Base-by-base conservation (phyloP, 2,113 vertebrate genomes). In the Vireo altiloquus region DNA sequence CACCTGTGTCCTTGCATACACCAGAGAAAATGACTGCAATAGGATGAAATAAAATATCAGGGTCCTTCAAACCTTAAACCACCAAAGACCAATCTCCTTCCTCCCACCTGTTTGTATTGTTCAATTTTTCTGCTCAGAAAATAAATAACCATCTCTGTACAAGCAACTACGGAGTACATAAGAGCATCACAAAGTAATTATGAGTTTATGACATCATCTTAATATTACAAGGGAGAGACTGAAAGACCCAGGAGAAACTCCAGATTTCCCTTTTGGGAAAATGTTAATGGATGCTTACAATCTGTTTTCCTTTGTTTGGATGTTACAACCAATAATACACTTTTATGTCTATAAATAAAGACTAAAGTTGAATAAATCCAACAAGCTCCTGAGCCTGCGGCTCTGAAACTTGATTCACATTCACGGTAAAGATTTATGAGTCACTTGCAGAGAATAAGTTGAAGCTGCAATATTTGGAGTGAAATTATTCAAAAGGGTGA, bases 371-470 rank as follows among this genome's bases (percentile, higher is more conserved):
- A 98, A 98, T 98, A 98, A 98, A 99, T 99, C 98, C 98, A 98
- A 98, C 98, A 98, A 99, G 98, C 97, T 98, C 98, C 98, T 97
- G 96, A 98, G 98, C 98, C 98, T 98, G 98, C 97, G 97, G 98
- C 98, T 98, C 97, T 98, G 98, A 98, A 98, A 98, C 98, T 98
- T 98, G 98, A 99, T 99, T 99, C 99, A 98, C 98, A 98, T 99
- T 98, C 98, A 98, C 97, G 89, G 98, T 98, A 98, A 99, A 99
- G 99, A 99, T 99, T 99, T 99, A 99, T 99, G 99, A 99, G 98
- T 98, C 98, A 98, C 98, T 98, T 95, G 92, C 97, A 98, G 96
- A 97, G 98, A 99, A 99, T 98, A 98, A 98, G 98, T 99, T 98
- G 99, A 99, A 98, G 97, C 98, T 98, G 98, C 98, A 98, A 98